These are phyloP conservation scores for Chrysocyon brachyurus DNA, from an alignment of 2,797 vertebrate species.

Conservation along the genomic window DNA sequence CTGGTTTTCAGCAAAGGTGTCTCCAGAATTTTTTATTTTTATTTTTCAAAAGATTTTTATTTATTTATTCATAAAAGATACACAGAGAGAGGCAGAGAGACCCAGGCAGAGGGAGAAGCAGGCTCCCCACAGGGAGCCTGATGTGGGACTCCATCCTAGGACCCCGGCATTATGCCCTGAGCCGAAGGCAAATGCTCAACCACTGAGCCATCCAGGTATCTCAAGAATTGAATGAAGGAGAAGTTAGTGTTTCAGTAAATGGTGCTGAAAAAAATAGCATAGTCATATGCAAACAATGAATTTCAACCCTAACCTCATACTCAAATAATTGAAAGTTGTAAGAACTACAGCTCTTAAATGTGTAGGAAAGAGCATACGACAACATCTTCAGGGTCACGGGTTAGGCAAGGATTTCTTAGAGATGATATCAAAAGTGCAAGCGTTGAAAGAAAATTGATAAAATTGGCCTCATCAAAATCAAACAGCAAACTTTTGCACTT, in stretches of 20 bases:
- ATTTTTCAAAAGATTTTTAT: too few species aligned
- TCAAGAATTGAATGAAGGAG: fast-evolving
- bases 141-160: too few species aligned
- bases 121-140: too few species aligned
- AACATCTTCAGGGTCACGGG: not conserved
- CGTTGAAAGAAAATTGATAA: not conserved
- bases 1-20: fast-evolving
- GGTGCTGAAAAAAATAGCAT: fast-evolving
- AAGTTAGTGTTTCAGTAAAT: not conserved
- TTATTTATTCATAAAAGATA: too few species aligned
- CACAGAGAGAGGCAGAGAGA: too few species aligned
- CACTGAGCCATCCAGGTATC: too few species aligned
- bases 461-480: not conserved
- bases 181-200: too few species aligned
- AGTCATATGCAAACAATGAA: too few species aligned
- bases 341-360: not conserved
- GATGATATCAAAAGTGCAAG: not conserved
- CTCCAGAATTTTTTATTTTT: not conserved
- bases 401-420: not conserved
- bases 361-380: not conserved
- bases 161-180: too few species aligned
- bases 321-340: not conserved
- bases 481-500: not conserved
- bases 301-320: not conserved
- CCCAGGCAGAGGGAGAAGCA: too few species aligned